These are phyloP conservation scores for Caenorhabditis elegans DNA, from an alignment of 1,140 invertebrate species.

Conservation along the genomic window DNA sequence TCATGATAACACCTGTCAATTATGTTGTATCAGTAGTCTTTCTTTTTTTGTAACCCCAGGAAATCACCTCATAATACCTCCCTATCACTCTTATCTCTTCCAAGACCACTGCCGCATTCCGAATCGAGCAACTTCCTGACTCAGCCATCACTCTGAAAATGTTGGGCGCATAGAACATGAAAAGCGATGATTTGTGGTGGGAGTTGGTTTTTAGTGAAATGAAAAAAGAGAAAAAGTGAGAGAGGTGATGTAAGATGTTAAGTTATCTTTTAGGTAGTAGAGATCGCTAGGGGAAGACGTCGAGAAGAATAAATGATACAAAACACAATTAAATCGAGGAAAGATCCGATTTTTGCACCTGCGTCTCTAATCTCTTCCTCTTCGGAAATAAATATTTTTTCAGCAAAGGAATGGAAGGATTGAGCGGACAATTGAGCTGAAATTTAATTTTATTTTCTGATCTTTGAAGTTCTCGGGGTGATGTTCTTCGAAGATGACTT, in stretches of 20 bases:
- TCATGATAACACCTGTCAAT: background rate
- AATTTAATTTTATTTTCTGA: background rate
- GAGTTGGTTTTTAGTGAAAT: background rate
- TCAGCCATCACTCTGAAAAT: constrained; percentile 14
- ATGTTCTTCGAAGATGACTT: constrained; percentile 14
- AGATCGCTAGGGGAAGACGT: background rate
- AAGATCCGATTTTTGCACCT: background rate
- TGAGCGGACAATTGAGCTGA: background rate
- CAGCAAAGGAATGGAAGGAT: background rate
- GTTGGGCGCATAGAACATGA: background rate
- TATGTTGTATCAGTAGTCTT: background rate
- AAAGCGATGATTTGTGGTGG: constrained; percentile 20
- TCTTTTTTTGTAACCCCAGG: background rate
- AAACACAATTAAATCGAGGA: background rate
- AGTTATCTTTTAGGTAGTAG: constrained; percentile 1
- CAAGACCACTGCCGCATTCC: constrained; percentile 22
- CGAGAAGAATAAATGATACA: background rate
- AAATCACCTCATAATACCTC: constrained; percentile 26
- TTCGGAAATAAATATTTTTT: constrained; percentile 27
- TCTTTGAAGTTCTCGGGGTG: constrained; percentile 4
- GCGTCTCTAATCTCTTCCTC: background rate
- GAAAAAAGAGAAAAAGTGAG: background rate
- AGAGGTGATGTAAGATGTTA: constrained; percentile 29
- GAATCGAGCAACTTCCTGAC: constrained; percentile 14
- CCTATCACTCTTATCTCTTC: background rate